These are phyloP conservation scores for Pimpla rufipes DNA, from an alignment of 2,888 invertebrate genomes.

Conservation along the genomic window DNA sequence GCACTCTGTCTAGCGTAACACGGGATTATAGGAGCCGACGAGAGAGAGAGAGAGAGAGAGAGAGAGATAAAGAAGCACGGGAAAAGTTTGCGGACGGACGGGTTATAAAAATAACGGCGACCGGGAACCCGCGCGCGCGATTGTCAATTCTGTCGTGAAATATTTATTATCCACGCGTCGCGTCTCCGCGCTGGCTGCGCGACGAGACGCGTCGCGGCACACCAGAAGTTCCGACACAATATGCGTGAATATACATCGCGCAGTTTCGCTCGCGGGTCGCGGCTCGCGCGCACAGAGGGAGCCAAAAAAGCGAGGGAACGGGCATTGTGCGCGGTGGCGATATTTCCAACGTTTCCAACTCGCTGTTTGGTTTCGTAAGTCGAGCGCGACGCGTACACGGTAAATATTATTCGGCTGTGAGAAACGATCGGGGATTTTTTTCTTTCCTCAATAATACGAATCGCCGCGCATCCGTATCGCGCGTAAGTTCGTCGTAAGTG, in stretches of 20 bases:
- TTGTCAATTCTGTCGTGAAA: background rate
- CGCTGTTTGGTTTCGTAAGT: slow-evolving; percentile 31
- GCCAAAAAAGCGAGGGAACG: no score
- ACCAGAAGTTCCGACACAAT: no score
- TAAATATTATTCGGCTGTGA: slow-evolving; percentile 56
- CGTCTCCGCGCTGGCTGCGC: no score
- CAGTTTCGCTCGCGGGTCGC: no score
- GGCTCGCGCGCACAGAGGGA: no score
- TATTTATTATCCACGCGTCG: background rate
- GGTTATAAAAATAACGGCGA: slow-evolving; percentile 9
- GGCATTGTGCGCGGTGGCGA: background rate
- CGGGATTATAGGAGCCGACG: background rate
- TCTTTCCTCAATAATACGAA: slow-evolving; percentile 25
- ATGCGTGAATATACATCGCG: no score
- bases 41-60: no score
- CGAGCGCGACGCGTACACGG: slow-evolving; percentile 12
- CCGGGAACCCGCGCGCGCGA: background rate
- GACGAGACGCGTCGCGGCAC: no score
- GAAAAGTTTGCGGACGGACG: background rate
- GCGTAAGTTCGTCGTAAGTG: background rate
- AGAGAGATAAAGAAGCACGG: background rate
- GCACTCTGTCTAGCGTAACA: background rate
- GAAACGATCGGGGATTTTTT: slow-evolving; percentile 37
- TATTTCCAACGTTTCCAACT: slow-evolving; percentile 8
- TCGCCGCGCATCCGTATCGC: slow-evolving; percentile 32